Base-by-base conservation (phyloP, 2,888 invertebrate genomes). In the Apotomis turbidana region DNA sequence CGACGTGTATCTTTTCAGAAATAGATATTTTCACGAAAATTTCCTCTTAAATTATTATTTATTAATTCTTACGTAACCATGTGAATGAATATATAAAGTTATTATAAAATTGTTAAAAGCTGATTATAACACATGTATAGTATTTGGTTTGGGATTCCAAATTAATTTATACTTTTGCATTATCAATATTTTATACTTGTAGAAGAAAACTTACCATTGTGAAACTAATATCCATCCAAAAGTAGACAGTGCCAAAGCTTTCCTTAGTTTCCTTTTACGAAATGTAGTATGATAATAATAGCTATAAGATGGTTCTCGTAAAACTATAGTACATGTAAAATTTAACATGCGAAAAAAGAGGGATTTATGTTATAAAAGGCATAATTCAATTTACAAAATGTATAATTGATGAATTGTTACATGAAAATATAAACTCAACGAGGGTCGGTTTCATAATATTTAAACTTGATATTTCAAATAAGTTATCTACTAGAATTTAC, bases 171-270 rank as follows among this genome's bases (percentile, higher is more conserved):
- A 70, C 51, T 63, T 58, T 62, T 70, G 69, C 69, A 70, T 57
- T 57, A 15, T 49, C n/a, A 46, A 54, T 54, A 49, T 54, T 46
- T 62, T 70, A 62, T 49, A 49, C 62, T 57, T 62, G 13, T 62
- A 51, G 12, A 70, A 62, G 49, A 55, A 66, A 57, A 57, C 55
- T 36, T 64, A 64, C 46, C 57, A 46, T 12, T 54, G 52, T 64
- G 27, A 52, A 70, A 49, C 52, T 13, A 27, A 49, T 61, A 9
- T 57, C 15, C 57, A 51, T 27, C 57, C 44, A 58, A 68, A 68
- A 62, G 46, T 67, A 58, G 62, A 72, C 68, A 49, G 72, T 72
- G 72, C 72, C 72, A 72, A 72, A 72, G 63, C 38, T 52, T 68
- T 62, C 61, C 52, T 57, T 57, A 61, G 27, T 5, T 67, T 62